Conservation (phyloP, 2,888 invertebrate genomes). For the Drosophila engyochracea region DNA sequence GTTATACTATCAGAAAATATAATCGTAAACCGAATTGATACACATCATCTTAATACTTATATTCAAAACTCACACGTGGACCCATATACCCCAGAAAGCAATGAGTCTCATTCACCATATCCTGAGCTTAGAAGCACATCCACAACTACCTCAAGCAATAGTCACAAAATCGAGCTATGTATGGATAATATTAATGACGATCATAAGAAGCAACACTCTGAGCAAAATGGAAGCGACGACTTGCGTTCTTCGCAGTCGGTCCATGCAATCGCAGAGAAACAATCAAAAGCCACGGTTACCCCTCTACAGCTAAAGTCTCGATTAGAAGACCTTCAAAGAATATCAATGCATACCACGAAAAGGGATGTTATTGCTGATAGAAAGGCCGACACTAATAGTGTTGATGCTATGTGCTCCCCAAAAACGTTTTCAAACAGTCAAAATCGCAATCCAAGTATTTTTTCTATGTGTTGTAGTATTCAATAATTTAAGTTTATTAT, state of each 20-base stretch:
- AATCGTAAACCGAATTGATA: constrained; percentile 87
- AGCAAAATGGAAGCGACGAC: constrained; percentile 3
- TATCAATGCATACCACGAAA: constrained; percentile 62
- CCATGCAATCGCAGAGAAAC: constrained; percentile 39
- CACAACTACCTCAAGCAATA: constrained; percentile 69
- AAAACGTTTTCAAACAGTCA: constrained; percentile 46
- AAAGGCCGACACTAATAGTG: constrained; percentile 77
- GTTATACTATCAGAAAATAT: constrained; percentile 83
- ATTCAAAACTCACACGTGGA: constrained; percentile 84
- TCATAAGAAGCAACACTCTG: constrained; percentile 7
- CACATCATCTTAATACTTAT: constrained; percentile 85
- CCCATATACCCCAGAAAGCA: constrained; percentile 93
- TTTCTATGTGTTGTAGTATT: constrained; percentile 80
- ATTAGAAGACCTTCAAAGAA: constrained; percentile 85
- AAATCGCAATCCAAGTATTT: constrained; percentile 61
- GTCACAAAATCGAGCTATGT: constrained; percentile 50
- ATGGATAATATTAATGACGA: constrained; percentile 35
- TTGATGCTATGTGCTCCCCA: constrained; percentile 64
- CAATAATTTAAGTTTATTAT: constrained; percentile 62
- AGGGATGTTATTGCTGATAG: constrained; percentile 59
- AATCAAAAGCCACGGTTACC: constrained; percentile 86
- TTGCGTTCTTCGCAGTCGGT: constrained; percentile 6
- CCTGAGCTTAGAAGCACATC: constrained; percentile 84
- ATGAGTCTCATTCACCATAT: constrained; percentile 91
- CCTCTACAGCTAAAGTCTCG: constrained; percentile 88